A percentile compares a stretch with the other conserved stretches of the same genome.
Evolutionary conservation across 2,113 vertebrate genomes (phyloP).

Genomic region (Tichodroma muraria): DNA sequence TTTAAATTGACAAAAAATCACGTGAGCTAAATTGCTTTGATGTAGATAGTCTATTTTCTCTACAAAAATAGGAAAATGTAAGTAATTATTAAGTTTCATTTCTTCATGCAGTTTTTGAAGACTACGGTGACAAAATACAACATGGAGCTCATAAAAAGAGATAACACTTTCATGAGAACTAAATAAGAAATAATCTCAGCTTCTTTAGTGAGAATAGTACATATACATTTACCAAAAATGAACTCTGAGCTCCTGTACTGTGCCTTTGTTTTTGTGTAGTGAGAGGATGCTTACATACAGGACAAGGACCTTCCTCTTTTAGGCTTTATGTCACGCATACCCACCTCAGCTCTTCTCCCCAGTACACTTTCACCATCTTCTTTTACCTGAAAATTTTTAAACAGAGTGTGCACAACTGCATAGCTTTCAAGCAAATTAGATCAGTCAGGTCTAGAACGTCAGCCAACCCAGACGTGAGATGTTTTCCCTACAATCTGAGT

Average conservation of each 20-base stretch:
- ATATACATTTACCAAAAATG: neutral
- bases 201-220: neutral
- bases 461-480: neutral
- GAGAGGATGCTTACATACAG: neutral
- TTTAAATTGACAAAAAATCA: neutral
- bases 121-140: neutral
- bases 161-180: neutral
- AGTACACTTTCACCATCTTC: constrained; percentile 56
- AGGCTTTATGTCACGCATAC: neutral
- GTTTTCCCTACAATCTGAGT: constrained; percentile 6
- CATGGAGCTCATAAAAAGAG: neutral
- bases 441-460: constrained; percentile 24
- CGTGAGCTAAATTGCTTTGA: neutral
- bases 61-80: neutral
- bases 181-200: neutral
- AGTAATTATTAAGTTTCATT: neutral
- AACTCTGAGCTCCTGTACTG: neutral
- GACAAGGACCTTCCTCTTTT: neutral
- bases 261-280: neutral
- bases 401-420: constrained; percentile 52
- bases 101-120: constrained; percentile 14
- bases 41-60: neutral
- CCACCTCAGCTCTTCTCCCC: constrained; percentile 56
- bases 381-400: constrained; percentile 54
- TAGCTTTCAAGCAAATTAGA: constrained; percentile 55